Evolutionary conservation across 2,113 vertebrate genomes (phyloP).

Genomic region (Oxyruncus cristatus): DNA sequence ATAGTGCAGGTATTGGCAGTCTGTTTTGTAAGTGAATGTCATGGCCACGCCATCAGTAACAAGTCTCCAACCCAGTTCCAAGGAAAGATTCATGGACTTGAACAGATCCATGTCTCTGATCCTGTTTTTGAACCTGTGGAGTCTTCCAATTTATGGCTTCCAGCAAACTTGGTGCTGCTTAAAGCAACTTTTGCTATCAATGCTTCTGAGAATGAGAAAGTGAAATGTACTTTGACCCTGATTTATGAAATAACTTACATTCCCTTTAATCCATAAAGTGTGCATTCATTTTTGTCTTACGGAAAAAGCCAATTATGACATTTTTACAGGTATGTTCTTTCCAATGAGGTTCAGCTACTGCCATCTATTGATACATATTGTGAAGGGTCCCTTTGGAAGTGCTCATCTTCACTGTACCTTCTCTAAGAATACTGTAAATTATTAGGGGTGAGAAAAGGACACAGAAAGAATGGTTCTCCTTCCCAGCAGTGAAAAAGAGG

Average conservation of each 20-base stretch:
- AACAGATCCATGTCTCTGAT: not conserved
- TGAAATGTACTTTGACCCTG: not conserved
- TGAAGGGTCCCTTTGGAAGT: not conserved
- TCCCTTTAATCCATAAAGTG: not conserved
- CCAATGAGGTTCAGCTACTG: constrained; percentile 29
- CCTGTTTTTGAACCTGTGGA: not conserved
- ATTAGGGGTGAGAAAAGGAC: not conserved
- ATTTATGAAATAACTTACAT: not conserved
- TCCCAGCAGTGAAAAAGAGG: not conserved
- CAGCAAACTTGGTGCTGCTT: not conserved
- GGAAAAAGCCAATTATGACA: not conserved
- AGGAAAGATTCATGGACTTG: not conserved
- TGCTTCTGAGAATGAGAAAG: not conserved
- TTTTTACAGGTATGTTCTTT: not conserved
- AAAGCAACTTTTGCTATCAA: not conserved
- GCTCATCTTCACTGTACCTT: not conserved
- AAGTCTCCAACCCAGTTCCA: not conserved
- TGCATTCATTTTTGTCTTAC: not conserved
- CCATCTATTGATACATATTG: constrained; percentile 37
- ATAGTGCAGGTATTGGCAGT: not conserved
- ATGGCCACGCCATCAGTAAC: not conserved
- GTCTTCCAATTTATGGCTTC: not conserved
- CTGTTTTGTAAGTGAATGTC: not conserved
- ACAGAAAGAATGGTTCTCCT: not conserved
- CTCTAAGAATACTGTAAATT: not conserved